These are phyloP conservation scores for Grallaria varia DNA, from an alignment of 2,113 vertebrate genomes.

Conservation along the genomic window DNA sequence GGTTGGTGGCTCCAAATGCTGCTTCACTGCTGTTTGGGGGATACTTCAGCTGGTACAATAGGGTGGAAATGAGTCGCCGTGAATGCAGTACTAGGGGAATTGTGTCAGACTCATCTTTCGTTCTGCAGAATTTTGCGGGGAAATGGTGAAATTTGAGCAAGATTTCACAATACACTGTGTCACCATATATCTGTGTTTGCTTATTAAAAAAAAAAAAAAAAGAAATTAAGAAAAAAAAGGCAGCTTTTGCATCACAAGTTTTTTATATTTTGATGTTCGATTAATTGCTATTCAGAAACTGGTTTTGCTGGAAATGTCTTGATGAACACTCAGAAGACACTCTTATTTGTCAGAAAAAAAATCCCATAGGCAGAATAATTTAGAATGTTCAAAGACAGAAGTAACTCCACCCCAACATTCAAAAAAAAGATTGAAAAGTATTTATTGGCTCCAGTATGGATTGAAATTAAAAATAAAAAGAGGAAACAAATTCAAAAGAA, in stretches of 20 bases:
- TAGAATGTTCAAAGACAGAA: background rate
- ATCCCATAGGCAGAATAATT: background rate
- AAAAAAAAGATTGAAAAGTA: background rate
- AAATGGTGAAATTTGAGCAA: background rate
- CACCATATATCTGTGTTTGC: background rate
- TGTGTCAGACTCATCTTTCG: background rate
- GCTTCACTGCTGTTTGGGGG: background rate
- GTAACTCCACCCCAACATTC: accelerated
- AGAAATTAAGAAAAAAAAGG: too few species aligned
- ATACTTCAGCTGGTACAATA: background rate
- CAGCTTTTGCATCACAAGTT: background rate
- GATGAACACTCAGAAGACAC: background rate
- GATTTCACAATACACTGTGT: background rate
- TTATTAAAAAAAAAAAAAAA: background rate
- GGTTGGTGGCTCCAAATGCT: background rate
- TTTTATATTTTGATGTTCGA: background rate
- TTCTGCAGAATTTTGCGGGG: background rate
- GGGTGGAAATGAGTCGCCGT: background rate
- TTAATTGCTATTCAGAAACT: background rate
- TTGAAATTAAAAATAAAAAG: background rate
- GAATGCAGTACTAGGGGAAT: background rate
- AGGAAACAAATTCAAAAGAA: background rate
- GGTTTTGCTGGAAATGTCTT: background rate
- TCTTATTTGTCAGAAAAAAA: background rate
- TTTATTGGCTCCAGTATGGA: background rate